Evolutionary conservation across 2,888 invertebrate genomes (phyloP).

Genomic region (Dolichopus griseipennis): DNA sequence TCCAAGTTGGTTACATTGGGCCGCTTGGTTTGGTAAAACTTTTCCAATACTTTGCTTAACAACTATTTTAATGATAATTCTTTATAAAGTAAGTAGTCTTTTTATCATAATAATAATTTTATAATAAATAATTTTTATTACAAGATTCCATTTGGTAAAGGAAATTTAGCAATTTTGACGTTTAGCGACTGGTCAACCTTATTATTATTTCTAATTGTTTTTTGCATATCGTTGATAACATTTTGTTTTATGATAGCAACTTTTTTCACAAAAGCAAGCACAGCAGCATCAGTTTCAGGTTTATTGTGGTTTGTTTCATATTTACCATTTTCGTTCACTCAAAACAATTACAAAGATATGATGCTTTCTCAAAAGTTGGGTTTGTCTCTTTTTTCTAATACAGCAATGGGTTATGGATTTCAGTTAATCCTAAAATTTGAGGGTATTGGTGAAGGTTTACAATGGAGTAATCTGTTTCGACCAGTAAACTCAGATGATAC

Average conservation of each 20-base stretch:
- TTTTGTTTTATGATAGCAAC: slow-evolving; percentile 68
- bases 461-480: slow-evolving; percentile 46
- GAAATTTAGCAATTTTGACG: slow-evolving; percentile 53
- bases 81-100: slow-evolving; percentile 46
- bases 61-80: slow-evolving; percentile 46
- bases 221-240: slow-evolving; percentile 57
- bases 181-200: slow-evolving; percentile 57
- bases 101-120: background rate
- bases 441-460: slow-evolving; percentile 52
- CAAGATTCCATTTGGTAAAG: slow-evolving; percentile 44
- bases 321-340: slow-evolving; percentile 59
- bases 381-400: slow-evolving; percentile 59
- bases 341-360: slow-evolving; percentile 54
- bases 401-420: slow-evolving; percentile 60
- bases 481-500: slow-evolving; percentile 55
- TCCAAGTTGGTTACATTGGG: slow-evolving; percentile 69
- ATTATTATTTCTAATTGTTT: slow-evolving; percentile 58
- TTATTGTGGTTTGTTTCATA: slow-evolving; percentile 64
- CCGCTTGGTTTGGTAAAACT: slow-evolving; percentile 71
- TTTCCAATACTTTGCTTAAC: slow-evolving; percentile 55
- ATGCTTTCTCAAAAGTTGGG: slow-evolving; percentile 50
- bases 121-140: slow-evolving; percentile 12
- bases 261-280: slow-evolving; percentile 66
- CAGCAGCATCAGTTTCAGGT: slow-evolving; percentile 62
- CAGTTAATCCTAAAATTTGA: slow-evolving; percentile 56